Evolutionary conservation across 2,888 invertebrate species (phyloP), one percentile per base, ranked within the genome.

Genomic region (Seladonia tumulorum): DNA sequence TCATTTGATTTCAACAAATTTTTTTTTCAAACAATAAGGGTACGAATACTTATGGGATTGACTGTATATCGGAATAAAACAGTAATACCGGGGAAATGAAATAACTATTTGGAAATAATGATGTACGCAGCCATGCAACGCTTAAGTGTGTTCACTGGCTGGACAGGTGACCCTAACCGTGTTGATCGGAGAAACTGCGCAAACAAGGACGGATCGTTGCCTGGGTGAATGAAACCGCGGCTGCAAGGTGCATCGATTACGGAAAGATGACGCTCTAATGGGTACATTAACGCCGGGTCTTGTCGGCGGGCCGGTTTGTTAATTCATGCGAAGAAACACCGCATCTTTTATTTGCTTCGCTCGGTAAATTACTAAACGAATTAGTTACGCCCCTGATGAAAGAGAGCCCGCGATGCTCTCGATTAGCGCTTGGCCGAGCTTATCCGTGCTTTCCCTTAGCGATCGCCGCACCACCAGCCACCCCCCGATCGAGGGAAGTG

Each of bases 331-430:
- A 88, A 88, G 91, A 91, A 92, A 91, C 90, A 90, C 91, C 92
- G 92, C 84, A 90, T 91, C 91, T 92, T 89, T 90, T 89, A 86
- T 90, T 92, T 93, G 93, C 93, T 94, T 88, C 93, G 88, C 91
- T 94, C 92, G 90, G 92, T 92, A 93, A 94, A 94, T 94, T 93
- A 92, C 92, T 92, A 94, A 90, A 92, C 92, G 92, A 92, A 95
- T 95, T 95, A 95, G 91, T 93, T 90, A 93, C 94, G 93, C 92
- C 87, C 45, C 53, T 93, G 94, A 94, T 94, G 92, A 94, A 94
- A 94, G 94, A 90, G 88, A 81, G 87, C 73, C 72, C 29, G 71
- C 74, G 79, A 66, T 47, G 57, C 63, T 79, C 79, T 84, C 88
- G 89, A 89, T 90, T 86, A 88, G 85, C 73, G 91, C 83, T 83